Base-by-base conservation (phyloP, 2,888 invertebrate species). In the Polymixis flavicincta region DNA sequence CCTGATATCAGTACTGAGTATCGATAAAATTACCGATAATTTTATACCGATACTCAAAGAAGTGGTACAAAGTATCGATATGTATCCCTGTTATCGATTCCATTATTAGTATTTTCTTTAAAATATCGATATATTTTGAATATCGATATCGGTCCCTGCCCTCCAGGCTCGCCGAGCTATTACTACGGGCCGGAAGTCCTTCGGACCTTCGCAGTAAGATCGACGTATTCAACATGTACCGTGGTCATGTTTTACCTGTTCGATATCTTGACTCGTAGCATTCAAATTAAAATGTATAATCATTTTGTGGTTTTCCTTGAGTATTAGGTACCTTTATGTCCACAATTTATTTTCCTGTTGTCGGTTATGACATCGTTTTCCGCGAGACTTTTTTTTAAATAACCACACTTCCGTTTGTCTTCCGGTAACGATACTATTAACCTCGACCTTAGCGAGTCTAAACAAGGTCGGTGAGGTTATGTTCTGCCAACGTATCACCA, bases 301-400 rank as follows among this genome's bases (percentile, higher is more conserved):
- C 19, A 65, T 63, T 67, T 73, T 74, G 86, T 77, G 83, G 83
- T 84, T 84, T 84, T 85, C 84, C 83, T 85, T 80, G 71, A 76
- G 48, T 22, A n/a, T 48, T 60, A n/a, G 25, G 22, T 70, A 32
- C 11, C 32, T 66, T 69, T 70, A 69, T 61, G 52, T 57, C 32
- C 66, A 65, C 50, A 54, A 70, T 70, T 48, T 48, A 71, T 72
- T 84, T 73, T 80, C 82, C 76, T 76, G 85, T 37, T 60, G 80
- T 65, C 22, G 67, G 59, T 72, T 54, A 55, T 70, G 66, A 28
- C 57, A 48, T 71, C 22, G 37, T n/a, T 59, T 65, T 54, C 17
- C 14, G 50, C n/a, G n/a, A n/a, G n/a, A n/a, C n/a, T n/a, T n/a
- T n/a, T n/a, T n/a, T n/a, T n/a, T n/a, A n/a, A n/a, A n/a, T n/a